Base-by-base conservation (phyloP, 1,140 invertebrate genomes). In the Glomeris maerens region DNA sequence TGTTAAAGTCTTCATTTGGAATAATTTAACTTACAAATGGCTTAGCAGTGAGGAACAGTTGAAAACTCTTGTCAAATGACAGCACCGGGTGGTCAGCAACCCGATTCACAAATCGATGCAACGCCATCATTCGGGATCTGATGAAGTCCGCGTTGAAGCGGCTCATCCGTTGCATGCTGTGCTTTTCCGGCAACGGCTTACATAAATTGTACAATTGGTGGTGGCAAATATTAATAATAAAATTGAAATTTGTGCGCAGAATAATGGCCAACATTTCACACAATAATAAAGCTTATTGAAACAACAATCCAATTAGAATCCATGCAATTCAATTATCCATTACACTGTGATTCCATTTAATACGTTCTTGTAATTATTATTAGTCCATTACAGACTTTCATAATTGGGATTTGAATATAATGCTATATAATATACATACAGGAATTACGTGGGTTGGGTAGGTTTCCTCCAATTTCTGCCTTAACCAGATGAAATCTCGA, bases 111-210 rank as follows among this genome's bases (percentile, higher is more conserved):
- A 83, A 84, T 52, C 77, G 71, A 59, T 83, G 76, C 27, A 84
- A 66, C n/a, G 79, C 68, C 51, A 74, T 73, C 75, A 81, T 81
- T 57, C 81, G 66, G 23, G 76, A 72, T 53, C 78, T 64, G 44
- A 84, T 76, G 64, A 84, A 84, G 57, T 83, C 79, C 63, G 78
- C 77, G 54, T 80, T 80, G 64, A 82, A 84, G 40, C 81, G 69
- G 65, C 83, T 81, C 47, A 84, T 60, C 59, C 79, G 78, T 41
- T 80, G 66, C 25, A 84, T 57, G 17, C 77, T 76, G 63, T 83
- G 81, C 59, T 83, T 83, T 49, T 74, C 79, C 47, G 81, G 81
- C 58, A 84, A 68, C 21, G 81, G 80, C 79, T 83, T 57, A 10
- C 72, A 71, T 49, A 58, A 60, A n/a, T n/a, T n/a, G n/a, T n/a